Conservation (phyloP, 2,113 vertebrate species). For the Bubalus kerabau region DNA sequence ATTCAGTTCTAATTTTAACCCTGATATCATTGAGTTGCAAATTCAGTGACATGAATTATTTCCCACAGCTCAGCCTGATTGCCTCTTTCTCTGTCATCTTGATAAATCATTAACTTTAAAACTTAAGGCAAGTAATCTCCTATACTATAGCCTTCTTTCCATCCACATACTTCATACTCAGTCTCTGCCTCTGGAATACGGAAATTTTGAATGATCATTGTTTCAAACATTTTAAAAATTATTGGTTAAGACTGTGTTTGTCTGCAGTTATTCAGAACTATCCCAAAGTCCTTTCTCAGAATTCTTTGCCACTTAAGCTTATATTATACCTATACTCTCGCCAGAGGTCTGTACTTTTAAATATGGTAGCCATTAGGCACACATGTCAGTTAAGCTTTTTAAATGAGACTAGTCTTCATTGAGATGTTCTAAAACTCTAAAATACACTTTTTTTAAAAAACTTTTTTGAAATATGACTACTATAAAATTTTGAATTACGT, state of each 20-base stretch:
- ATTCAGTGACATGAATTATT: conserved; percentile 47
- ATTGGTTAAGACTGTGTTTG: not conserved
- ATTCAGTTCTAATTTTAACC: conserved; percentile 51
- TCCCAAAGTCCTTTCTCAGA: not conserved
- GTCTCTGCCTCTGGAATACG: not conserved
- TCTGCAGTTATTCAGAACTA: not conserved
- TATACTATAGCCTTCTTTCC: not conserved
- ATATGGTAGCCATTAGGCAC: not conserved
- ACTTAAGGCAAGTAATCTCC: conserved; percentile 33
- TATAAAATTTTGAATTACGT: not conserved
- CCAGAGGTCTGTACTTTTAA: not conserved
- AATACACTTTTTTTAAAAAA: not conserved
- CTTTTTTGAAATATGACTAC: not conserved
- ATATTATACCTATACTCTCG: not conserved
- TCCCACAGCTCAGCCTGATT: conserved; percentile 3
- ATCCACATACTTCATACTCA: not conserved
- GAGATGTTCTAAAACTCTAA: not conserved
- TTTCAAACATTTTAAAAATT: not conserved
- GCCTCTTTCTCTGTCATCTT: conserved; percentile 23
- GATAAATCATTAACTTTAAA: conserved; percentile 48
- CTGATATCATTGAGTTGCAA: conserved; percentile 19
- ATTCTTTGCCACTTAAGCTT: not conserved
- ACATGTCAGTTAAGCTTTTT: not conserved
- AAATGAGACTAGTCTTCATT: not conserved
- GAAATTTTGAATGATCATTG: not conserved